Base-by-base conservation (phyloP, 2,797 vertebrate genomes). In the Halcyon badia region DNA sequence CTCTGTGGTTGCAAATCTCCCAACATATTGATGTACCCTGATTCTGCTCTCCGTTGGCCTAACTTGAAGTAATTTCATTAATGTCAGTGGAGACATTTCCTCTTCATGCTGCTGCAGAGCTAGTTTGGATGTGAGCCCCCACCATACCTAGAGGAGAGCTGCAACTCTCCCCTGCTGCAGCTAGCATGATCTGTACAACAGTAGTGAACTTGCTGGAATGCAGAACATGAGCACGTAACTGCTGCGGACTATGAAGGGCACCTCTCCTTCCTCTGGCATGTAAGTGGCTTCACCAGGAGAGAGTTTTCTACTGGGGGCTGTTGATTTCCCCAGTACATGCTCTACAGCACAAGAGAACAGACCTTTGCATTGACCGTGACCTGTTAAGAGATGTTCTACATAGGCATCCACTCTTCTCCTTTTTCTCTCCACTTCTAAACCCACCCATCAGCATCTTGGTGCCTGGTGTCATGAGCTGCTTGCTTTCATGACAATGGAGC, bases 41-140 rank as follows among this genome's bases (percentile, higher is more conserved):
- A 61, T 80, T 92, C 68, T 93, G 25, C 42, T 95, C 75, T 87
- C 60, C 9, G 68, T 92, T 84, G 77, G 82, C 64, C 77, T 87
- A 73, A 52, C 70, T 54, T 88, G 66, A 86, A 79, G 60, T 84
- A 65, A 78, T 87, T 90, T 90, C 24, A 58, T 80, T 78, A 73
- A 69, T 71, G 71, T 87, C 39, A 77, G 44, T 42, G 61, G 75
- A 78, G 75, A 77, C 5, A 9, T 79, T 95, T 90, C 85, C 64
- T 92, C 80, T 84, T 87, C 16, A 30, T 2, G 5, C 44, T 90
- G 62, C 28, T 8, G 4, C 48, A 76, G 73, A 88, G 15, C 41
- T 87, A 26, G 17, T 68, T 85, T 89, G 72, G 79, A 72, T 12
- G 26, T 31, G 15, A 83, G 54, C 28, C 37, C 21, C 41, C 6